phyloP scores from a whole-genome alignment of 2,888 invertebrate genomes.

The Physocephala rufipes region DNA sequence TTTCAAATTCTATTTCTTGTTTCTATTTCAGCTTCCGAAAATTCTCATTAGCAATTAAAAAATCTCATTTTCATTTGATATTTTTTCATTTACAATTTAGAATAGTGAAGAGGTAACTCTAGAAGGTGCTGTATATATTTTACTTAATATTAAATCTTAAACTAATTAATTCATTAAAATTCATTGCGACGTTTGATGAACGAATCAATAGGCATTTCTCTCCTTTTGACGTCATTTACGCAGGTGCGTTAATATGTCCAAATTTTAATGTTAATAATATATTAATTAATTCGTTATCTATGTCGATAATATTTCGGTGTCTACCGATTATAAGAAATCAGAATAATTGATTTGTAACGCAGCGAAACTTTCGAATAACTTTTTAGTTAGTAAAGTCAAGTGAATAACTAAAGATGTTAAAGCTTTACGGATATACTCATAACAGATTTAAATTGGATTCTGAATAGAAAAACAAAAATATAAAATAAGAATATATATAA shows the following conservation, averaged over 20 bases:
- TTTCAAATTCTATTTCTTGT: no score
- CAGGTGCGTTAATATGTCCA: conserved; percentile 26
- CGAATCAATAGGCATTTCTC: conserved; percentile 13
- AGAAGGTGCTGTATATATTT: background rate
- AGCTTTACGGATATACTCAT: no score
- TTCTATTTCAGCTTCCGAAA: no score
- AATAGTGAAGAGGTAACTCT: no score
- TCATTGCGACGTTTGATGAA: conserved; percentile 15
- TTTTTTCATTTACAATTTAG: no score
- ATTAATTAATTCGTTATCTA: background rate
- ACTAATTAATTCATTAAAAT: conserved; percentile 17
- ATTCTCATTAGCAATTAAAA: no score
- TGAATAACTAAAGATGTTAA: background rate
- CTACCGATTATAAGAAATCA: background rate
- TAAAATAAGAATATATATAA: background rate
- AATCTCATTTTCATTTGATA: no score
- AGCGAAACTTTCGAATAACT: background rate
- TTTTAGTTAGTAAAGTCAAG: background rate
- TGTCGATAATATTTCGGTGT: background rate
- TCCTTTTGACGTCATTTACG: conserved; percentile 15
- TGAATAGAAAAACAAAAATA: background rate
- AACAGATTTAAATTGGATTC: no score
- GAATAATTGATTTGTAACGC: background rate
- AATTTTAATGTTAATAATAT: conserved; percentile 16
- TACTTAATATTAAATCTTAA: background rate